Conservation (phyloP, 2,113 vertebrate species). For the Strix aluco region DNA sequence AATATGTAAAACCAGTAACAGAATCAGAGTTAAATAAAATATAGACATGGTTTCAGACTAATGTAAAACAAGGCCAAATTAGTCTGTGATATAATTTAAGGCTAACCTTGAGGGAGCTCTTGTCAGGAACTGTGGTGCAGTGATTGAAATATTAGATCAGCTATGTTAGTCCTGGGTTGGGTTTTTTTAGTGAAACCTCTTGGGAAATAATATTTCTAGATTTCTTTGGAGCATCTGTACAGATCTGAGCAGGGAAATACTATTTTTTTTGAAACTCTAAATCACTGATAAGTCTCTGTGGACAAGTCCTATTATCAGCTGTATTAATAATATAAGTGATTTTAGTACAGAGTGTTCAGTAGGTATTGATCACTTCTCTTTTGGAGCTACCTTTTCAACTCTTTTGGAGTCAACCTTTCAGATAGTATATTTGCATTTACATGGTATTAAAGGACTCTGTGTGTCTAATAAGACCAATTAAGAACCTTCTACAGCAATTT, state of each 20-base stretch:
- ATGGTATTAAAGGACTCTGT: not conserved
- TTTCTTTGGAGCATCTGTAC: not conserved
- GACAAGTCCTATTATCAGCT: not conserved
- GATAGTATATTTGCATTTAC: not conserved
- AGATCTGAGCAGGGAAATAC: not conserved
- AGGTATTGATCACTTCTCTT: not conserved
- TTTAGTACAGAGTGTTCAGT: not conserved
- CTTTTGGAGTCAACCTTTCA: not conserved
- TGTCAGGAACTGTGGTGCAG: not conserved
- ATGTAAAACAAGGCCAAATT: not conserved
- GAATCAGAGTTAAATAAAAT: slow-evolving; percentile 34
- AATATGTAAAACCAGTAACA: slow-evolving; percentile 19
- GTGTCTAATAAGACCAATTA: not conserved
- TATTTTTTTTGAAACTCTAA: not conserved
- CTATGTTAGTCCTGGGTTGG: not conserved
- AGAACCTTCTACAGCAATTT: not conserved
- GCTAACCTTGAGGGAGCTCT: not conserved
- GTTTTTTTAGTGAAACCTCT: not conserved
- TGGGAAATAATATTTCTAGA: not conserved
- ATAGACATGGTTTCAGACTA: not conserved
- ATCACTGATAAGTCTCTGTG: not conserved
- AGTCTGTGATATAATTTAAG: not conserved
- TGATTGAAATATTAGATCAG: not conserved
- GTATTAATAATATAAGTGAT: not conserved
- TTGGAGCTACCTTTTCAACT: not conserved